Evolutionary conservation across 2,113 vertebrate species (phyloP), one percentile per base, ranked within the genome.

Genomic region (Neofelis nebulosa): DNA sequence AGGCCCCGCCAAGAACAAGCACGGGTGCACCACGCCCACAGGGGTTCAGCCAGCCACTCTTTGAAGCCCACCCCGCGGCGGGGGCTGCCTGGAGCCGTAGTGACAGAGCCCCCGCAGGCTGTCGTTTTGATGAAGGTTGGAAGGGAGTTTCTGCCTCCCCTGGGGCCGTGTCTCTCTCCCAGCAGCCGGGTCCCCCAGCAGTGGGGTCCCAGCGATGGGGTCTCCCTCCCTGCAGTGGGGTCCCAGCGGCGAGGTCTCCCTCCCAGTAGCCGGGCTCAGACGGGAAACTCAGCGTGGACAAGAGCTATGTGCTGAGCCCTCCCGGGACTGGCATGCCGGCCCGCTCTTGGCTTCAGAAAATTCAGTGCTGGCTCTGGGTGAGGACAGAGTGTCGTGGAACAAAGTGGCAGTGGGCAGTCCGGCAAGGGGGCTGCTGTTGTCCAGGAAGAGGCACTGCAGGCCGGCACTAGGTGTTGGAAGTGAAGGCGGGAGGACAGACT

Each of bases 241-340:
- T 50, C 50, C 50, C 13, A 13, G 50, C 15, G 7, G 16, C 3
- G 15, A n/a, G 38, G 36, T 5, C 71, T 74, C 5, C 41, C 36
- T 15, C 15, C 36, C 57, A 3, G 36, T 48, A 15, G n/a, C 3
- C 23, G 13, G 8, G 18, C 13, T 7, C n/a, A 52, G n/a, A 29
- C 6, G 5, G 11, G 23, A 8, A 9, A 7, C 6, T 11, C n/a
- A 33, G 12, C 0, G 0, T 7, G 5, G 4, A 5, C 1, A 45
- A 15, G 81, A 7, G 50, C 38, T 3, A 36, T 25, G 71, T 38
- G 36, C 36, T 12, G 1, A 36, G 36, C 73, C 38, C 73, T 76
- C 38, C 38, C 1, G 6, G 73, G 73, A 45, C 38, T 76, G 38
- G 23, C 45, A 3, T 10, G 74, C 57, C 48, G 10, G 57, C 25